Base-by-base conservation (phyloP, 92 coral and sea anemone genomes). In the Bergia sp. region DNA sequence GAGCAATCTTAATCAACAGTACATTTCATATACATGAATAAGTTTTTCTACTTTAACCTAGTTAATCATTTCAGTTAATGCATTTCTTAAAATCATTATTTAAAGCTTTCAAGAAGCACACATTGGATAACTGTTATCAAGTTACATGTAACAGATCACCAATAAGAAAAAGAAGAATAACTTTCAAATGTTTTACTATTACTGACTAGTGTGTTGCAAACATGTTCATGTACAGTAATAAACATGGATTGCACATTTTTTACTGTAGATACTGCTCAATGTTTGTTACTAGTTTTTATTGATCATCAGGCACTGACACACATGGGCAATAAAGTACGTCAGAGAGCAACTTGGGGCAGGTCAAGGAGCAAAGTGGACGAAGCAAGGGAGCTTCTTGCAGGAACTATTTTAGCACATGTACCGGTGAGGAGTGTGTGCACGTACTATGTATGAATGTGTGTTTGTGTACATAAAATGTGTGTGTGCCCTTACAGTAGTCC, bases 261-360 rank as follows among this genome's bases (percentile, higher is more conserved):
- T 53, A 53, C 16, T 3, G 6, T 20, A 21, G 1, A 61, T 6
- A 57, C 0, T 39, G 73, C 40, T 37, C 18, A 47, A 4, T 10
- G 1, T 42, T 9, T 16, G n/a, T 53, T 61, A 7, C 21, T 10
- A 1, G 15, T 77, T 50, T 13, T 65, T 21, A 11, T 85, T 36
- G 13, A 15, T 53, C 16, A 1, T n/a, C 88, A 97, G 99, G 99
- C 99, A 5, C 88, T 95, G 9, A 94, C 93, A 73, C 93, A 95
- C 85, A 92, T 97, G 89, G 99, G 99, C 12, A 94, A 93, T 47
- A 97, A 97, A 77, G 95, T 97, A 20, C 97, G 99, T 37, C 96
- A 96, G 78, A 92, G 99, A 42, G 93, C 98, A 67, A 94, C 98
- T 20, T 97, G 99, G 99, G 98, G 98, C 1, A 95, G 90, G 87